These are phyloP conservation scores for Venustoraphidia nigricollis DNA, from an alignment of 2,888 invertebrate genomes.

Conservation along the genomic window DNA sequence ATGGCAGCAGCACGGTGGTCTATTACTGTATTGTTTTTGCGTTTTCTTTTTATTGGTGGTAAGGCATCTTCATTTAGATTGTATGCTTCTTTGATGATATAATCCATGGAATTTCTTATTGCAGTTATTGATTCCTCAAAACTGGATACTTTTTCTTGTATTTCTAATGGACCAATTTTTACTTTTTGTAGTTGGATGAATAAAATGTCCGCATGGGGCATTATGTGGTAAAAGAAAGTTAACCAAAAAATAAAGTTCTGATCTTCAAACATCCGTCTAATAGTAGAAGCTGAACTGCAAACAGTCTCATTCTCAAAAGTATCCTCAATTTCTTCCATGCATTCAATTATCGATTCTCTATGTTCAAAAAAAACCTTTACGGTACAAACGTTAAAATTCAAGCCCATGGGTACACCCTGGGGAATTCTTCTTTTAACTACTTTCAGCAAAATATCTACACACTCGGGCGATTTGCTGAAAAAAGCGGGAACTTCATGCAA, in stretches of 20 bases:
- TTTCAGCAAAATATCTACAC: slow-evolving; percentile 12
- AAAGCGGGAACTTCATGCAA: slow-evolving; percentile 10
- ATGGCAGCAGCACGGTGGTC: too few species aligned
- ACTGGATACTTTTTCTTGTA: too few species aligned
- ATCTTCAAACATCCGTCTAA: neutral
- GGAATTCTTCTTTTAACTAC: slow-evolving; percentile 10
- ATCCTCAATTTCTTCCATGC: slow-evolving; percentile 14
- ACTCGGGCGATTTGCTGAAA: slow-evolving; percentile 14
- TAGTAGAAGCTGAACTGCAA: neutral
- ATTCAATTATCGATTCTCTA: slow-evolving; percentile 13
- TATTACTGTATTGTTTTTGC: too few species aligned
- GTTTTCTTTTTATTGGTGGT: too few species aligned
- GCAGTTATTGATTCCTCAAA: too few species aligned
- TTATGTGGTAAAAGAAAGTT: slow-evolving; percentile 3
- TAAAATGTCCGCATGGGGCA: too few species aligned
- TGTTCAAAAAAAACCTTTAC: slow-evolving; percentile 13
- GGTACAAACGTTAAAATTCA: slow-evolving; percentile 11
- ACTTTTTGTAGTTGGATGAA: too few species aligned
- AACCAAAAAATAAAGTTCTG: slow-evolving; percentile 11
- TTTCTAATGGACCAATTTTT: too few species aligned
- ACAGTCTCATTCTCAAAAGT: slow-evolving; percentile 7
- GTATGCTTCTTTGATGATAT: too few species aligned
- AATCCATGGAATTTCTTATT: too few species aligned
- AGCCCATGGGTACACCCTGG: slow-evolving; percentile 7
- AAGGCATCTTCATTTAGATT: too few species aligned